A percentile compares a stretch with the other conserved stretches of the same genome.
Conservation (phyloP, 2,797 vertebrate species). For the Lacerta agilis region DNA sequence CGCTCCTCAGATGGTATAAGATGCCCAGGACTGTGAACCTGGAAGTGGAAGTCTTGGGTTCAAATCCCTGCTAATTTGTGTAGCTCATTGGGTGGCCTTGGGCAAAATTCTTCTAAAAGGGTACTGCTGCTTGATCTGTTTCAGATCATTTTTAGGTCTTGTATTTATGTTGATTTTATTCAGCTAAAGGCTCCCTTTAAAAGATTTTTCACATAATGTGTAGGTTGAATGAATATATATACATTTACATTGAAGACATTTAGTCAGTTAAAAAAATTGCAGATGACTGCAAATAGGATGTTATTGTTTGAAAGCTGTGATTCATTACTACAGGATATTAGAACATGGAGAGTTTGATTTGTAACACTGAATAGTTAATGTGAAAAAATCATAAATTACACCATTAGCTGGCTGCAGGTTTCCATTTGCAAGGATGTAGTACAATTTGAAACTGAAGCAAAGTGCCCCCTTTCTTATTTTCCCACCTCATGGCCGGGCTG, state of each 20-base stretch:
- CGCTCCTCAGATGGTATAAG: neutral
- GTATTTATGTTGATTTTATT: constrained; percentile 17
- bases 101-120: too few relatives aligned
- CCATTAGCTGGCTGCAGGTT: constrained; percentile 19
- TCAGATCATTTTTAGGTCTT: neutral
- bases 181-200: constrained; percentile 30
- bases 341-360: constrained; percentile 78
- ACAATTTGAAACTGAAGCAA: constrained; percentile 5
- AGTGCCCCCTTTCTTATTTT: constrained; percentile 4
- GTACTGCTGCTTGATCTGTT: neutral
- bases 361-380: constrained; percentile 75
- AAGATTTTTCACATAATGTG: constrained; percentile 32
- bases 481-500: neutral
- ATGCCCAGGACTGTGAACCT: neutral
- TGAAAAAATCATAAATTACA: constrained; percentile 62
- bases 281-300: constrained; percentile 49
- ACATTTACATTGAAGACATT: constrained; percentile 47
- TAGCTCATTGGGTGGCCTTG: neutral
- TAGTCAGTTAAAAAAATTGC: constrained; percentile 45
- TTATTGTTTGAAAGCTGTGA: constrained; percentile 60
- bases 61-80: neutral
- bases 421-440: constrained; percentile 42
- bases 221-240: neutral
- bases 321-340: constrained; percentile 70
- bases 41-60: too few relatives aligned